Percentiles rank a stretch among this genome's conserved stretches.
phyloP scores from a whole-genome alignment of 2,113 vertebrate species.

The Odontophorus gujanensis region DNA sequence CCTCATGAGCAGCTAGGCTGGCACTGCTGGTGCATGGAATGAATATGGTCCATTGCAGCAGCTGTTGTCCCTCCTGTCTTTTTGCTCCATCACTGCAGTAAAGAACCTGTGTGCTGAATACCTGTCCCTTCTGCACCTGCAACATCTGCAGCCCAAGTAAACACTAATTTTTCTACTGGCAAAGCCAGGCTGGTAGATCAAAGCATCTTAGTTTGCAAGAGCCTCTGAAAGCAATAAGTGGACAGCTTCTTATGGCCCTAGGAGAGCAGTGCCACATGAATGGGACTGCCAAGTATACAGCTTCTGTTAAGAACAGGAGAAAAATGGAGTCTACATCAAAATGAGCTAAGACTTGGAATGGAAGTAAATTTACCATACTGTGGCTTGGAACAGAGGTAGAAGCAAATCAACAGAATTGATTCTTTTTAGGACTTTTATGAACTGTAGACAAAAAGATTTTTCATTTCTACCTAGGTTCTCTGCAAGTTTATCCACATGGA shows the following conservation, averaged over 20 bases:
- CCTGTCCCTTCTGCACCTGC: background rate
- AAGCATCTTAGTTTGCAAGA: background rate
- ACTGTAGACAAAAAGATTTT: background rate
- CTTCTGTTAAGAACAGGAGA: background rate
- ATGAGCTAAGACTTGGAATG: background rate
- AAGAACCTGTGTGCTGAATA: background rate
- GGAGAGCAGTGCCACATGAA: background rate
- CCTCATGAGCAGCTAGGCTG: background rate
- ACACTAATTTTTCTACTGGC: background rate
- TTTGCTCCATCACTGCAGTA: background rate
- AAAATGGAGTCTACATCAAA: background rate
- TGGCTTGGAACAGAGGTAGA: background rate
- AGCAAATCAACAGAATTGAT: background rate
- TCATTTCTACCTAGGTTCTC: background rate
- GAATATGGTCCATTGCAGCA: background rate
- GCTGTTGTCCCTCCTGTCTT: background rate
- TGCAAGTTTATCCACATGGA: background rate
- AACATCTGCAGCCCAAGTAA: background rate
- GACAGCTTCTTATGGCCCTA: background rate
- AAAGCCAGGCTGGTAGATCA: background rate
- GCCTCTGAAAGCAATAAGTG: background rate
- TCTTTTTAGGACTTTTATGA: background rate
- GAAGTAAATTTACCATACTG: background rate
- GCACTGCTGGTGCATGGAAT: background rate
- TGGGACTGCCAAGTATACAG: background rate